Base-by-base conservation (phyloP, 2,797 vertebrate genomes). In the Kryptolebias ocellatus region DNA sequence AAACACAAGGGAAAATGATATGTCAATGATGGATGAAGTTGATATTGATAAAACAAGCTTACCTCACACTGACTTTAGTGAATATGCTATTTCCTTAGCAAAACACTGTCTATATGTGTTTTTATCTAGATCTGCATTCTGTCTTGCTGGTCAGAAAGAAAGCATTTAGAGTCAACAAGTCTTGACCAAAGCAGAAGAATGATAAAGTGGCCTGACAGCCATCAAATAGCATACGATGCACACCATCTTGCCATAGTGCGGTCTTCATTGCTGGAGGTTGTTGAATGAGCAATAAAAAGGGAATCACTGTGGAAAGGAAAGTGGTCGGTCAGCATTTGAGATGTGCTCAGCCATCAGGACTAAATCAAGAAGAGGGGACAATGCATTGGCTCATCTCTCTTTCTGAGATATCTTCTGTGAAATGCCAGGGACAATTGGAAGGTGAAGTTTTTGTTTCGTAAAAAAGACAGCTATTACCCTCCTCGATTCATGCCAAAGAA, bases 121-220 rank as follows among this genome's bases (percentile, higher is more conserved):
- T 57, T 82, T 83, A 85, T 87, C 74, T 84, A 16, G 42, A 39
- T 37, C 34, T 37, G 34, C 34, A 68, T 60, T 67, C 53, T 65
- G 50, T 24, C 64, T 71, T 56, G 52, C 69, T 77, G 75, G 68
- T 84, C 80, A 80, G 66, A 81, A 53, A 39, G 62, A 80, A 70
- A 64, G 61, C 45, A 71, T 78, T 83, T 71, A 45, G 55, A 73
- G 68, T 68, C 52, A 60, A 64, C 67, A 56, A 53, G 73, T 77
- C 72, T 72, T 87, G 87, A 88, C 81, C 75, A 55, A 70, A 76
- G 54, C 20, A 74, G 83, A 72, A 64, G 67, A 76, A 87, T 92
- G 90, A 93, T 90, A 62, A 88, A 92, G 81, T 85, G 84, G 14
- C 72, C 85, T 84, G 87, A 85, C 88, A 87, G 73, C 67, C 75